Conservation (phyloP, 2,797 vertebrate genomes). For the Anguilla obscura region DNA sequence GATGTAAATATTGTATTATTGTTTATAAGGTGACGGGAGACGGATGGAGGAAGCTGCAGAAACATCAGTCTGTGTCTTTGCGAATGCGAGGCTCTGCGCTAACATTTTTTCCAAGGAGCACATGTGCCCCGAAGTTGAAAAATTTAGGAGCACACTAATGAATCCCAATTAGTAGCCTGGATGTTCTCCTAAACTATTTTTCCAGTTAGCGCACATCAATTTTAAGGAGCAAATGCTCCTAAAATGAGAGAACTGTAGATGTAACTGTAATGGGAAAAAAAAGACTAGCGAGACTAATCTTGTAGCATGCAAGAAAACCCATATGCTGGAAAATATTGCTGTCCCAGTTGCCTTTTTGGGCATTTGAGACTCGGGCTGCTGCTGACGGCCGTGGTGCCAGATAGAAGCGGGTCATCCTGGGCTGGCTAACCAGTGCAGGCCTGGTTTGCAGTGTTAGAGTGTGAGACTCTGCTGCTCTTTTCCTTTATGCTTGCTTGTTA, state of each 20-base stretch:
- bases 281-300: background rate
- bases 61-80: background rate
- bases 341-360: background rate
- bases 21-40: background rate
- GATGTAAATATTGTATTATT: slow-evolving; percentile 13
- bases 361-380: background rate
- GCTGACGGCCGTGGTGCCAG: background rate
- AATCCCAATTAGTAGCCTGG: background rate
- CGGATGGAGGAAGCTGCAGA: background rate
- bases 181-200: background rate
- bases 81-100: background rate
- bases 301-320: background rate
- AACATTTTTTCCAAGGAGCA: background rate
- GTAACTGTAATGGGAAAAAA: background rate
- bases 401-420: background rate
- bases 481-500: background rate
- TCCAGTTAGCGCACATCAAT: background rate
- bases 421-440: background rate
- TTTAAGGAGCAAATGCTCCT: background rate
- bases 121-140: too few species aligned
- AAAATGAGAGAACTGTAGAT: background rate
- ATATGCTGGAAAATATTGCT: background rate
- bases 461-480: background rate
- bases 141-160: background rate
- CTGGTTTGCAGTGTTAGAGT: background rate